Percentiles rank a stretch among this genome's conserved stretches.
phyloP scores from a whole-genome alignment of 2,888 invertebrate genomes.

The Steinernema scapterisci region DNA sequence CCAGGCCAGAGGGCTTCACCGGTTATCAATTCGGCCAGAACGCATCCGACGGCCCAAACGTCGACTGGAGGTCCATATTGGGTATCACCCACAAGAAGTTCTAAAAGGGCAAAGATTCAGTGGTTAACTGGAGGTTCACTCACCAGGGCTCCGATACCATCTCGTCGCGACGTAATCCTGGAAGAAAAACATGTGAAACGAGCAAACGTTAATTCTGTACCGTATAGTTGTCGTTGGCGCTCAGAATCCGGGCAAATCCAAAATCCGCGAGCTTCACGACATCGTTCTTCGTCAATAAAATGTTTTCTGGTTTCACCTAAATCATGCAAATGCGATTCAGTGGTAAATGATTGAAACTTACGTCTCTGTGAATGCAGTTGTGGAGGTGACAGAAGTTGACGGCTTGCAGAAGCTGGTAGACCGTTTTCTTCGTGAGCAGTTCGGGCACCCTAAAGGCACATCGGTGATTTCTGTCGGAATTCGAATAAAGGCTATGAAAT shows the following conservation, averaged over 20 bases:
- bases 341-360: constrained; percentile 46
- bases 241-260: constrained; percentile 93
- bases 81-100: constrained; percentile 93
- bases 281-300: constrained; percentile 86
- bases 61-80: constrained; percentile 79
- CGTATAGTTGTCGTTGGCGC: constrained; percentile 67
- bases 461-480: too few species aligned
- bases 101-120: constrained; percentile 68
- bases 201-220: neutral
- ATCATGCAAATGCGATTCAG: constrained; percentile 71
- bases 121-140: neutral
- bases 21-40: constrained; percentile 71
- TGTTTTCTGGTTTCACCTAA: constrained; percentile 98
- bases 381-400: constrained; percentile 95
- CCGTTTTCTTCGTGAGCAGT: constrained; percentile 84
- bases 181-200: constrained; percentile 75
- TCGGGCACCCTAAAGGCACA: constrained; percentile 77
- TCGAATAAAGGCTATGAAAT: too few species aligned
- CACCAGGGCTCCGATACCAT: constrained; percentile 89
- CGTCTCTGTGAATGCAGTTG: constrained; percentile 71
- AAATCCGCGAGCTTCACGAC: constrained; percentile 97
- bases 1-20: constrained; percentile 94
- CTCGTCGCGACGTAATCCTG: constrained; percentile 98
- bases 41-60: constrained; percentile 90
- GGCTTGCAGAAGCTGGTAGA: constrained; percentile 92